A percentile compares a stretch with the other conserved stretches of the same genome.
phyloP scores from a whole-genome alignment of 2,113 vertebrate genomes.

The Charadrius vociferus region DNA sequence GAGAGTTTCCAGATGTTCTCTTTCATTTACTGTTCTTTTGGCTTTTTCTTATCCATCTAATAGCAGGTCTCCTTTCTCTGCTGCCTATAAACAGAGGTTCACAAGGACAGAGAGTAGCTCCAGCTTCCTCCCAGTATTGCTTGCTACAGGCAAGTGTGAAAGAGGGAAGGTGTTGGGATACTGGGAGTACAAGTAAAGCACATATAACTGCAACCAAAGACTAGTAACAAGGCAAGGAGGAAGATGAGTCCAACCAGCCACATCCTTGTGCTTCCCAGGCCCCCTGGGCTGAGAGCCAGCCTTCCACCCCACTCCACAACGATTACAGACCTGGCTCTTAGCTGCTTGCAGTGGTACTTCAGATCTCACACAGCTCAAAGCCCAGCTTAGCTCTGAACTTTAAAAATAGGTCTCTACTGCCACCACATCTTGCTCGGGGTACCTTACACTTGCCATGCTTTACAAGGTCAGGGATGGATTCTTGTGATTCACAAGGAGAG shows the following conservation, averaged over 20 bases:
- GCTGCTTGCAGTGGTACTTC: neutral
- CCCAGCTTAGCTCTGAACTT: neutral
- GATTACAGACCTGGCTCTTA: neutral
- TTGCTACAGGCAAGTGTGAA: neutral
- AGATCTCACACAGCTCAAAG: neutral
- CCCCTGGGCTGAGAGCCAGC: neutral
- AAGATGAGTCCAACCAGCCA: neutral
- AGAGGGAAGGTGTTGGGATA: neutral
- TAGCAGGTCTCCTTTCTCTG: neutral
- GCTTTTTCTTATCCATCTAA: neutral
- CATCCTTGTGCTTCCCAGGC: neutral
- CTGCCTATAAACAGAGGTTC: neutral
- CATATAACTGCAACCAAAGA: neutral
- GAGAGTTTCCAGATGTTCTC: neutral
- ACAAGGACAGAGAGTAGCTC: neutral
- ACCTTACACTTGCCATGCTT: neutral
- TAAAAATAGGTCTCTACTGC: constrained; percentile 41
- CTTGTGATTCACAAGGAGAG: neutral
- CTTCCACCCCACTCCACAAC: neutral
- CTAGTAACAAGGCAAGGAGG: neutral
- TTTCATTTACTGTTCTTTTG: neutral
- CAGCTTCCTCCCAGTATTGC: neutral
- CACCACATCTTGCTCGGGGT: neutral
- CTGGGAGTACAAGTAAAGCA: neutral
- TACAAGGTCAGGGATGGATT: neutral